Evolutionary conservation across 1,140 invertebrate species (phyloP), one percentile per base, ranked within the genome.

Genomic region (Bemisia tabaci): DNA sequence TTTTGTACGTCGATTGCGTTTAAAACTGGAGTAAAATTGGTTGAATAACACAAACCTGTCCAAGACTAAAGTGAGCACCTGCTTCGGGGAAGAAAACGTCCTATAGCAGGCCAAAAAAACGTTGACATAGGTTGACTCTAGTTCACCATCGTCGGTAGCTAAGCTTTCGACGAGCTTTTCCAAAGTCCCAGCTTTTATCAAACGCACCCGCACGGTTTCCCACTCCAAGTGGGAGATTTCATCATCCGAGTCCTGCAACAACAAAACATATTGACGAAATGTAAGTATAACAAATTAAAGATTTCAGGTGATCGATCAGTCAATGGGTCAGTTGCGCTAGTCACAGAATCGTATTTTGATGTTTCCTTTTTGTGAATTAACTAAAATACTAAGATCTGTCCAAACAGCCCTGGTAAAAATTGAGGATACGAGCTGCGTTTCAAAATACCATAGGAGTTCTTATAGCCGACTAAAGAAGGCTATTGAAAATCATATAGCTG

Each of bases 121-220:
- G 77, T 97, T 97, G 75, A 97, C 92, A 78, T 97, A 97, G 11
- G 94, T 96, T 48, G 94, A 96, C 80, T 98, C 95, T 70, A 98
- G 81, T 79, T 97, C 94, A 27, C 94, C 94, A 73, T 95, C 91
- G 73, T 95, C 92, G 61, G 91, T 93, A 60, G 92, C 88, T 69
- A 97, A 78, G 69, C 91, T 90, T 78, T 97, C 95, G 22, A 98
- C 92, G 65, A 99, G 80, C 72, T 89, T 87, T 70, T 93, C 88
- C 65, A 98, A 82, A 0, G 94, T 96, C n/a, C 94, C 97, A 1
- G 94, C 94, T 80, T 97, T 97, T 58, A 99, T 85, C 70, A 97
- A 92, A 60, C 93, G 85, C 22, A 97, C 91, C 67, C 95, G 85
- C 67, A 98, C 92, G n/a, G 95, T 98, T 82, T 98, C 95, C 96